A percentile compares a stretch with the other conserved stretches of the same genome.
Evolutionary conservation across 2,113 vertebrate species (phyloP).

Genomic region (Nothobranchius furzeri): DNA sequence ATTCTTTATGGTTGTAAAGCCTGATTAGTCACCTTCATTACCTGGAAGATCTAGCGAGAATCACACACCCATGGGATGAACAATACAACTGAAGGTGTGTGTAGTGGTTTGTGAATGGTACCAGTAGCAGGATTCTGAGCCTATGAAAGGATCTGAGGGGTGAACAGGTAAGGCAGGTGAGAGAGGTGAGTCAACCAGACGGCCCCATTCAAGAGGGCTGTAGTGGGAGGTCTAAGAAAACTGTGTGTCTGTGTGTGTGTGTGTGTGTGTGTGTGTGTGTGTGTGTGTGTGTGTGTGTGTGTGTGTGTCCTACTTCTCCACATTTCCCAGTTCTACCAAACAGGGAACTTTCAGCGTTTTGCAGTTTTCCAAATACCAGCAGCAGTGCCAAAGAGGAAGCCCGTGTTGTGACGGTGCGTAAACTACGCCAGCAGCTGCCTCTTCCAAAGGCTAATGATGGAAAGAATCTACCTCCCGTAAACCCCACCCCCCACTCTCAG

Average conservation of each 20-base stretch:
- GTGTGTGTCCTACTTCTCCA: conserved; percentile 26
- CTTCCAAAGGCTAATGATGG: conserved; percentile 62
- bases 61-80: too few species aligned
- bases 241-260: conserved; percentile 12
- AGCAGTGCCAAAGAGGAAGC: conserved; percentile 61
- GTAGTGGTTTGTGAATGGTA: too few species aligned
- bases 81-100: too few species aligned
- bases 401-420: conserved; percentile 59
- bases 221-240: too few species aligned
- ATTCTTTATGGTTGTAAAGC: too few species aligned
- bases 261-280: neutral
- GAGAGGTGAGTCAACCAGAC: too few species aligned
- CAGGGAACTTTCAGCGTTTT: conserved; percentile 22
- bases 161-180: too few species aligned
- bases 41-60: too few species aligned
- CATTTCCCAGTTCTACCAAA: conserved; percentile 18
- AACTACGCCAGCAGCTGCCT: conserved; percentile 60
- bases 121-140: too few species aligned
- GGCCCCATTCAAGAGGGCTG: too few species aligned
- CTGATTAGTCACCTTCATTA: too few species aligned
- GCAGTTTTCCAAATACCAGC: conserved; percentile 54
- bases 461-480: conserved; percentile 69
- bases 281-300: conserved; percentile 6
- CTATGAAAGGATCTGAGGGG: too few species aligned
- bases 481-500: conserved; percentile 38